A percentile compares a stretch with the other conserved stretches of the same genome.
Conservation (phyloP, 2,888 invertebrate genomes). For the Theristus sp. region DNA sequence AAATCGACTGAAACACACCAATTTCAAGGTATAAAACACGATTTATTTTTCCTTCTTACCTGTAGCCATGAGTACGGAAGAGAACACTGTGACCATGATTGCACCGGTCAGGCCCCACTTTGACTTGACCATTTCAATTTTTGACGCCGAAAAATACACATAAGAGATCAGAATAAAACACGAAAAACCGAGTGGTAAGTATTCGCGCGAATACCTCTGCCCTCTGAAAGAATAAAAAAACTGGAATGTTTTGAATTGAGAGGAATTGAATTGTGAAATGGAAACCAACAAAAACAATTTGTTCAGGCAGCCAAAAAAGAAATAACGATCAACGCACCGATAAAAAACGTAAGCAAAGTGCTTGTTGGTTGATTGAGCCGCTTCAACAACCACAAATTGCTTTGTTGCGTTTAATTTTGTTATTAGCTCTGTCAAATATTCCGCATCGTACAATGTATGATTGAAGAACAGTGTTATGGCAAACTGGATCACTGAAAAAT, state of each 20-base stretch:
- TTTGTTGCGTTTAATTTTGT: not conserved
- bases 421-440: not conserved
- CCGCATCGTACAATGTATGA: not conserved
- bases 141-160: constrained; percentile 81
- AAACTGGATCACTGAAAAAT: not conserved
- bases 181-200: constrained; percentile 38
- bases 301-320: no score
- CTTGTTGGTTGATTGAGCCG: not conserved
- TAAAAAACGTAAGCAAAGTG: not conserved
- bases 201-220: no score
- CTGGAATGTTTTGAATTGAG: no score
- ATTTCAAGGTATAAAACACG: no score
- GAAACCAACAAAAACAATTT: not conserved
- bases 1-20: no score
- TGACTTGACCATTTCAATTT: constrained; percentile 77
- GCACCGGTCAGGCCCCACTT: constrained; percentile 68
- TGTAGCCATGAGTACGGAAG: constrained; percentile 76
- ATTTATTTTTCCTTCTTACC: no score
- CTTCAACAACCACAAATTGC: not conserved
- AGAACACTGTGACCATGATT: constrained; percentile 57
- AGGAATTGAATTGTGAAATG: not conserved
- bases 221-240: no score
- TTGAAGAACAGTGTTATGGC: not conserved
- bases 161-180: constrained; percentile 72
- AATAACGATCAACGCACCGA: not conserved